Base-by-base conservation (phyloP, 2,113 vertebrate genomes). In the Oceanites oceanicus region DNA sequence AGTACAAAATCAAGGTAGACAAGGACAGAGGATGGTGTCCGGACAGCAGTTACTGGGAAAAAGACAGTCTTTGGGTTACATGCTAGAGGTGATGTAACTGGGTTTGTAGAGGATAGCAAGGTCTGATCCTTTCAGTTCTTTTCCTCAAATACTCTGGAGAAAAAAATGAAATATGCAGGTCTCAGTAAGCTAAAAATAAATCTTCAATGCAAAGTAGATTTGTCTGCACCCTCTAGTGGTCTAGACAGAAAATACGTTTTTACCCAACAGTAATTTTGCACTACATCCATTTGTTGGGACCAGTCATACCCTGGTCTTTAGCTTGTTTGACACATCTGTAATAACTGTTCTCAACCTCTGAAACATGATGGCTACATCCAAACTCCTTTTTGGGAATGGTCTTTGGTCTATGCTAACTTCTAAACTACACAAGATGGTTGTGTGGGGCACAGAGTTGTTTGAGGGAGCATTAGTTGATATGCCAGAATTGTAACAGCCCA, bases 201-300 rank as follows among this genome's bases (percentile, higher is more conserved):
- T 30, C 40, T 70, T 74, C 40, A 19, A 38, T 52, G 9, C 20
- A 87, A 62, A 40, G 32, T 4, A 14, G 6, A 20, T 81, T 91
- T 77, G 15, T 52, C 56, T 36, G 61, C 76, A 68, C 87, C 94
- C 91, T 90, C 87, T 96, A 78, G 91, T 72, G 96, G 94, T 65
- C 30, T 53, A 52, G 18, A 44, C 8, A 65, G n/a, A 92, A 94
- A 87, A 78, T 10, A 38, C 2, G 3, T 4, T 47, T 70, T 63
- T 38, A 70, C 13, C 18, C 34, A n/a, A 8, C 8, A 16, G 45
- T 63, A 21, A 19, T n/a, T 55, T 52, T 67, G 34, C 49, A 10
- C 26, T 73, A 10, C 15, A 4, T 30, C 13, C 6, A 1, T 30
- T 82, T 83, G 13, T 42, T 65, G 42, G 47, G 34, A 84, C 5